Percentiles rank a stretch among this genome's conserved stretches.
Evolutionary conservation across 2,113 vertebrate species (phyloP).

Genomic region (crab-eating macaque (Macaca fascicularis)): DNA sequence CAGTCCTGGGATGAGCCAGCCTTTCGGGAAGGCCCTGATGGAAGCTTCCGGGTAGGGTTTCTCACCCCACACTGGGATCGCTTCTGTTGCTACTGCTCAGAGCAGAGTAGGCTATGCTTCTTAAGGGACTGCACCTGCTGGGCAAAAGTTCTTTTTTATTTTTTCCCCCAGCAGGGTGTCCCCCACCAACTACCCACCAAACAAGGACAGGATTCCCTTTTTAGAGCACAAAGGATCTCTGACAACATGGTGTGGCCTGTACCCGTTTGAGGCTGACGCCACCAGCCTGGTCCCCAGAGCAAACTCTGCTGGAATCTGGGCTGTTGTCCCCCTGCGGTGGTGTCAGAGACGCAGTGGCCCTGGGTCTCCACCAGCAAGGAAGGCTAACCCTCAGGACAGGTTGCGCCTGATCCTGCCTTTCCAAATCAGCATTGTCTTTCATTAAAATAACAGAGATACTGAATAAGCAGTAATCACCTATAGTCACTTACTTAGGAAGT

Average conservation of each 20-base stretch:
- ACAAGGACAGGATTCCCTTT: not conserved
- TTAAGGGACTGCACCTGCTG: not conserved
- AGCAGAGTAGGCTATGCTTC: not conserved
- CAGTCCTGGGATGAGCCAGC: not conserved
- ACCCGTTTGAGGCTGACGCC: not conserved
- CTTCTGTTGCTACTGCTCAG: not conserved
- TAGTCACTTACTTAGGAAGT: not conserved
- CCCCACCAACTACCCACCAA: not conserved
- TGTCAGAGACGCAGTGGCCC: too few species aligned
- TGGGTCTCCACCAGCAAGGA: not conserved
- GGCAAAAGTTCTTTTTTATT: not conserved
- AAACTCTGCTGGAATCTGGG: not conserved
- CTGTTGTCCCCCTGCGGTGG: not conserved
- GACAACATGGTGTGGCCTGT: not conserved
- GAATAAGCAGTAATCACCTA: not conserved
- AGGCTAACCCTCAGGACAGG: not conserved
- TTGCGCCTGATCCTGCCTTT: not conserved
- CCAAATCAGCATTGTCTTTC: not conserved
- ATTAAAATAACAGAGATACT: not conserved
- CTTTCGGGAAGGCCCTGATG: not conserved
- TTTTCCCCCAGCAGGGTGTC: too few species aligned
- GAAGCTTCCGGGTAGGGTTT: not conserved
- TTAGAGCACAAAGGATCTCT: fast-evolving
- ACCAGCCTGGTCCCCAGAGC: not conserved
- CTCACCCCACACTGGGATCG: not conserved